Base-by-base conservation (phyloP, 2,113 vertebrate genomes). In the Upupa epops region DNA sequence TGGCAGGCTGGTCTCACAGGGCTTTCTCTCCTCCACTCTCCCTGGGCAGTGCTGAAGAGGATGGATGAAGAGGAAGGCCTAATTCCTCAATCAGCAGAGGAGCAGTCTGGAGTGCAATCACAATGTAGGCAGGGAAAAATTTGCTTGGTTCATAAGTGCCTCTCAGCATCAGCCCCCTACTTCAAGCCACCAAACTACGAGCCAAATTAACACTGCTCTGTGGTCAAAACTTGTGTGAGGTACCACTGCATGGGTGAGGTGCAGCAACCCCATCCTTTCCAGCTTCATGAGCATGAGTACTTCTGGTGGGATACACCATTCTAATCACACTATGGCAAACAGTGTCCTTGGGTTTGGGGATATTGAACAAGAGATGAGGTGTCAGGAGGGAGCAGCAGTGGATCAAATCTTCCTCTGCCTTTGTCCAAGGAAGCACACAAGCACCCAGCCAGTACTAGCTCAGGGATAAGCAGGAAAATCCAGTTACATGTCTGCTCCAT, bases 221-320 rank as follows among this genome's bases (percentile, higher is more conserved):
- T 5, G 34, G 18, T 48, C 63, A 71, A 82, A 51, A 36, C 13
- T 13, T 36, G 37, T 36, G 25, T 52, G 66, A 86, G 68, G 63
- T 28, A 36, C 29, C 54, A 22, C 58, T 13, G 9, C 37, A 31
- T 3, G 34, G 54, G 31, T 34, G 34, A 66, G 16, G 13, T 55
- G 9, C 5, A 80, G 68, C 3, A 13, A 13, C 31, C 20, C 5
- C 3, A 1, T 13, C 31, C 46, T 65, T 45, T 29, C 28, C 60
- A 77, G 5, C 11, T 36, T 75, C 51, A 42, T 0, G 1, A 84
- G n/a, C 11, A 32, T 42, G 25, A 1, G 0, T 17, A n/a, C 10
- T 86, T 49, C 46, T 86, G 77, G 37, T 59, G 40, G 49, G 12
- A 45, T 58, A 18, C 18, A 24, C 7, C 11, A 13, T n/a, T 54